phyloP scores from a whole-genome alignment of 1,140 invertebrate species.

The Apolygus lucorum region DNA sequence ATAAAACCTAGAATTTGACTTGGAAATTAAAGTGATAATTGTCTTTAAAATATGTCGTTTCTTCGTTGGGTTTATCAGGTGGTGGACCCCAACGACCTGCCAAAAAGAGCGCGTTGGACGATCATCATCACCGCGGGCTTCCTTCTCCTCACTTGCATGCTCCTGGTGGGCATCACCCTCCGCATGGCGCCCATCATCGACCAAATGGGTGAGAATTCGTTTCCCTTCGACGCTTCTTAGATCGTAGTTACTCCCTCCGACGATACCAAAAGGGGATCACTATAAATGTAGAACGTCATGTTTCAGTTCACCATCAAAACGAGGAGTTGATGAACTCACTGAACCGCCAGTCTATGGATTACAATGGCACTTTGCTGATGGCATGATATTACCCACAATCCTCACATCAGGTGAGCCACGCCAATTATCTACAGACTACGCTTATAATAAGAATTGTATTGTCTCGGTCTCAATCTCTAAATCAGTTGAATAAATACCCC shows the following conservation, averaged over 20 bases:
- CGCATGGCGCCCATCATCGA: constrained; percentile 85
- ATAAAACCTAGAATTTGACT: too few relatives aligned
- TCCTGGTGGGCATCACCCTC: constrained; percentile 78
- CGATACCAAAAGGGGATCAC: too few relatives aligned
- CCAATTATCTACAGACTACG: too few relatives aligned
- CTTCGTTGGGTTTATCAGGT: too few relatives aligned
- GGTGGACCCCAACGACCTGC: constrained; percentile 62
- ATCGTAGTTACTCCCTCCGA: too few relatives aligned
- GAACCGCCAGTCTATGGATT: constrained; percentile 32
- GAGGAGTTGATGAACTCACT: constrained; percentile 36
- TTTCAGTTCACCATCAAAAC: constrained; percentile 36
- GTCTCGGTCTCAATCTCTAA: too few relatives aligned
- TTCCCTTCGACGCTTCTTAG: background rate
- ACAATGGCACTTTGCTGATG: constrained; percentile 26
- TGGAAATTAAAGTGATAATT: too few relatives aligned
- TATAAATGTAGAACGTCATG: constrained; percentile 1
- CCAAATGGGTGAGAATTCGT: constrained; percentile 72
- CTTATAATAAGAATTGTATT: too few relatives aligned
- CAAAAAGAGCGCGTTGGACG: constrained; percentile 72
- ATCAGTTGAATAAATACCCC: too few relatives aligned
- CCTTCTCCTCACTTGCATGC: constrained; percentile 72
- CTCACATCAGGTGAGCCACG: constrained; percentile 10
- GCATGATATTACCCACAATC: constrained; percentile 25
- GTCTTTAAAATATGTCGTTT: too few relatives aligned
- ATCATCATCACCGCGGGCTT: constrained; percentile 79